phyloP scores from a whole-genome alignment of 2,888 invertebrate species.

The Eupithecia vulgata region DNA sequence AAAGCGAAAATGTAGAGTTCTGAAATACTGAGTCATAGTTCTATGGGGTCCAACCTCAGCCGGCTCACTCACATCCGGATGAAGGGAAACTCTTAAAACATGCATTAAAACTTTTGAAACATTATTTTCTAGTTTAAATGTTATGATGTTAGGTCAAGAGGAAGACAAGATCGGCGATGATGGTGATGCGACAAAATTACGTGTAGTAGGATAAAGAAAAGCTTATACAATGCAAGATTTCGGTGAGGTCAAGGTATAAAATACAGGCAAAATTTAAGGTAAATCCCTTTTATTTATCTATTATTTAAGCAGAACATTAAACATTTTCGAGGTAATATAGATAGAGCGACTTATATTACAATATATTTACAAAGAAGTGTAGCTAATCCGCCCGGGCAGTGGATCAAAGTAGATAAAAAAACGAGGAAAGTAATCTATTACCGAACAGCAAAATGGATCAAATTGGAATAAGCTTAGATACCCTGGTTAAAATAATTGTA shows the following conservation, averaged over 20 bases:
- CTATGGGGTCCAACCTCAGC: conserved; percentile 32
- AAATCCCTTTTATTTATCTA: background rate
- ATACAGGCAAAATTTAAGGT: background rate
- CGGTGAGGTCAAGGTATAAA: background rate
- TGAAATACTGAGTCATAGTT: background rate
- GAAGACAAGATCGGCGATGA: background rate
- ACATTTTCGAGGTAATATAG: background rate
- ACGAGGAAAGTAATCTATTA: too few relatives aligned
- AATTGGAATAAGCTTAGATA: too few relatives aligned
- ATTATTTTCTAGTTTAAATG: conserved; percentile 8
- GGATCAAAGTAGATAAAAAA: too few relatives aligned
- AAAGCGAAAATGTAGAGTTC: background rate
- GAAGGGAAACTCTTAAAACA: conserved; percentile 55
- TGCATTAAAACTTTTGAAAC: conserved; percentile 56
- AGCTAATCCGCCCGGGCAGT: background rate
- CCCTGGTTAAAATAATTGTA: too few relatives aligned
- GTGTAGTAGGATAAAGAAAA: too few relatives aligned
- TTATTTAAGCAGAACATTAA: background rate
- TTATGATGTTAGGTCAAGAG: conserved; percentile 12
- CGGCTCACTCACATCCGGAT: conserved; percentile 39
- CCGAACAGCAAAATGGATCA: too few relatives aligned
- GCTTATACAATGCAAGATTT: background rate
- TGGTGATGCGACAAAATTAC: background rate
- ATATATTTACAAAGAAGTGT: background rate
- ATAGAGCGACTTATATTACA: background rate